These are phyloP conservation scores for Dolomedes plantarius DNA, from an alignment of 2,888 invertebrate species.

Conservation along the genomic window DNA sequence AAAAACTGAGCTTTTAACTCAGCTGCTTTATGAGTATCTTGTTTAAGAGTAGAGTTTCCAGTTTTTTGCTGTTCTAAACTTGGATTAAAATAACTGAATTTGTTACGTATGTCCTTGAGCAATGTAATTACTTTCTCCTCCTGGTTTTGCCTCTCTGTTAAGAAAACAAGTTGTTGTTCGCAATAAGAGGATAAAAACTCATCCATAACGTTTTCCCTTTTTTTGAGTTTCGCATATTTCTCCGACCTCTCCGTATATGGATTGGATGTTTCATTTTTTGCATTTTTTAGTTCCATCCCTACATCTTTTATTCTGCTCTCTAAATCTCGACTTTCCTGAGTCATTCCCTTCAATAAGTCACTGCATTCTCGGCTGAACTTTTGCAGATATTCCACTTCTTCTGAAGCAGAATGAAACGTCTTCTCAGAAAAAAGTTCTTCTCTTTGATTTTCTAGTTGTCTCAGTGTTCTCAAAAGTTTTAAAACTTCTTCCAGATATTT, in stretches of 20 bases:
- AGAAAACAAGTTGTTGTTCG: background rate
- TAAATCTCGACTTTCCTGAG: background rate
- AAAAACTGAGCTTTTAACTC: background rate
- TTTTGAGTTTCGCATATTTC: conserved; percentile 12
- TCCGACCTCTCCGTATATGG: background rate
- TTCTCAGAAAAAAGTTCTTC: background rate
- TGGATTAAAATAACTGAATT: background rate
- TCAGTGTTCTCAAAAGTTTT: background rate
- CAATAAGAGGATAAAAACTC: background rate
- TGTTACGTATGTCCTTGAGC: conserved; percentile 15
- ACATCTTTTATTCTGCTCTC: background rate
- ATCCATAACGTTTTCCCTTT: conserved; percentile 25
- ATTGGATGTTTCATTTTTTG: background rate
- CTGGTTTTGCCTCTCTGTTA: background rate
- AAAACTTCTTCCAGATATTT: background rate
- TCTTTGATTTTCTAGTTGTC: background rate
- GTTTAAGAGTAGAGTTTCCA: background rate
- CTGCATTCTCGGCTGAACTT: background rate
- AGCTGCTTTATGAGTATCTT: background rate
- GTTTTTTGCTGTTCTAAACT: background rate
- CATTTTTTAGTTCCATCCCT: background rate
- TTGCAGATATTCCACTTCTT: background rate
- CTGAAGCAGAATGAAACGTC: background rate
- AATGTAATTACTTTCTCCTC: background rate
- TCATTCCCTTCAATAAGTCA: background rate